Conservation (phyloP, 1,140 invertebrate genomes). For the Drosophila malerkotliana region DNA sequence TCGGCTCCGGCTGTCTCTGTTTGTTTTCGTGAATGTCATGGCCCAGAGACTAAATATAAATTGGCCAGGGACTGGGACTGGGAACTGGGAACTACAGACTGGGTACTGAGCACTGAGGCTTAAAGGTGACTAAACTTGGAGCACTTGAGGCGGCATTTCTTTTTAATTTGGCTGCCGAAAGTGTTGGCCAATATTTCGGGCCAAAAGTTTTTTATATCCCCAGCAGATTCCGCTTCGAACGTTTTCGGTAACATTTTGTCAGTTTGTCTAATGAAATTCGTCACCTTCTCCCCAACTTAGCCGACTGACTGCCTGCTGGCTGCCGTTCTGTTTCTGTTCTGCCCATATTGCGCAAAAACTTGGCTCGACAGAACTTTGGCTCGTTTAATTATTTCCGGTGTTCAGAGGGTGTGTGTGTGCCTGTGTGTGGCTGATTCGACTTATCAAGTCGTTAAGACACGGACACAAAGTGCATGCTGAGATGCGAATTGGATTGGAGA, state of each 20-base stretch:
- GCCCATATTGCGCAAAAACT: conserved; percentile 51
- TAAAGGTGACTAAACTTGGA: conserved; percentile 32
- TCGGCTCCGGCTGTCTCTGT: conserved; percentile 49
- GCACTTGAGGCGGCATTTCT: conserved; percentile 30
- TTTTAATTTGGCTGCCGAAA: conserved; percentile 65
- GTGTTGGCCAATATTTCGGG: conserved; percentile 64
- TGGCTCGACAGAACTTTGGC: conserved; percentile 43
- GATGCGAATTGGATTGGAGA: conserved; percentile 11
- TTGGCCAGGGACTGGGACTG: conserved; percentile 33
- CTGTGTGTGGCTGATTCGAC: conserved; percentile 38
- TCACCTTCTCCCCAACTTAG: conserved; percentile 31
- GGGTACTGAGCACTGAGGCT: conserved; percentile 8
- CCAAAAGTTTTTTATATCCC: conserved; percentile 69
- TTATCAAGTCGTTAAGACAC: conserved; percentile 58
- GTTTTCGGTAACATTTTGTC: conserved; percentile 34
- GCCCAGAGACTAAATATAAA: conserved; percentile 49
- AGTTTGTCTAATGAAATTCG: conserved; percentile 72
- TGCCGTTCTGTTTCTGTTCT: not conserved
- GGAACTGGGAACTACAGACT: not conserved
- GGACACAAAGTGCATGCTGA: conserved; percentile 53
- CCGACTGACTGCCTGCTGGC: not conserved
- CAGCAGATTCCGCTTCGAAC: conserved; percentile 52
- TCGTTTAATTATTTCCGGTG: conserved; percentile 67
- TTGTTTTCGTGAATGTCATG: conserved; percentile 58
- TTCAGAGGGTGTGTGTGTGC: conserved; percentile 29